Percentiles rank a stretch among this genome's conserved stretches.
These are phyloP conservation scores for Eupeodes luniger DNA, from an alignment of 2,888 invertebrate species.

Conservation along the genomic window DNA sequence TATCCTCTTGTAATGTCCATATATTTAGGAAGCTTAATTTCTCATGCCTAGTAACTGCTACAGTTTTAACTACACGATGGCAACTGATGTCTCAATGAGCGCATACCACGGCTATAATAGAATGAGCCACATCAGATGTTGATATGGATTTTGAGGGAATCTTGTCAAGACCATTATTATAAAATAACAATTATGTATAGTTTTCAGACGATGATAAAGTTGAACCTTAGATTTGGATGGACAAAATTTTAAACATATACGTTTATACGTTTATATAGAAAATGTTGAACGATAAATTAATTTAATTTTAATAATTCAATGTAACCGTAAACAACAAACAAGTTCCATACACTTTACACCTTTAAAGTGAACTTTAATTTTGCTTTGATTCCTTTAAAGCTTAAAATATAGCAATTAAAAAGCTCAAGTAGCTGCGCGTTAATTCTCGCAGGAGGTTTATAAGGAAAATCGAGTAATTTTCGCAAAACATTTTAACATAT, in stretches of 20 bases:
- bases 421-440: no score
- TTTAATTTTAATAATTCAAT: slow-evolving; percentile 2
- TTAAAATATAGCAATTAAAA: no score
- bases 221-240: neutral
- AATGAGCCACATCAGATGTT: slow-evolving; percentile 33
- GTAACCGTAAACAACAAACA: no score
- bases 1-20: slow-evolving; percentile 40
- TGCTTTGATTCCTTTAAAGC: no score
- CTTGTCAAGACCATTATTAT: slow-evolving; percentile 62
- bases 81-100: slow-evolving; percentile 35
- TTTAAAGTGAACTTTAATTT: no score
- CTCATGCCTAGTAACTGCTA: slow-evolving; percentile 1
- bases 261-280: slow-evolving; percentile 47
- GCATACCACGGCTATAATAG: neutral
- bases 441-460: no score
- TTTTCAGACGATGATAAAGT: slow-evolving; percentile 43
- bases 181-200: slow-evolving; percentile 72
- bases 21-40: slow-evolving; percentile 50
- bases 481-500: no score
- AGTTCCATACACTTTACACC: no score
- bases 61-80: slow-evolving; percentile 14
- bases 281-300: slow-evolving; percentile 68
- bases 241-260: neutral
- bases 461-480: no score
- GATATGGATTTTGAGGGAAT: slow-evolving; percentile 38